Conservation (phyloP, 2,113 vertebrate species). For the Podarcis raffonei region DNA sequence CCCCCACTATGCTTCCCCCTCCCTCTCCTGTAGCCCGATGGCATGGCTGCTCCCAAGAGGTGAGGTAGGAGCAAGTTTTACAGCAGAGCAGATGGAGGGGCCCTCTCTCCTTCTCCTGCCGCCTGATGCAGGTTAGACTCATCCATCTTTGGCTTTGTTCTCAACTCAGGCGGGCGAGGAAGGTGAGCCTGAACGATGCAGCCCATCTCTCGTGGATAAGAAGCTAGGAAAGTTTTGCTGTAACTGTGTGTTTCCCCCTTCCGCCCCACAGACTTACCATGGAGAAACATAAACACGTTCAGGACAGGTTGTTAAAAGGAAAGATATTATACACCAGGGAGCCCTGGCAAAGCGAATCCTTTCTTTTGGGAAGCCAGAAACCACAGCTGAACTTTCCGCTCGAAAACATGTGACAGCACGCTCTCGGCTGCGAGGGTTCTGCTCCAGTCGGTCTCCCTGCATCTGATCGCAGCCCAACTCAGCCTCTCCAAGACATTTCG, state of each 20-base stretch:
- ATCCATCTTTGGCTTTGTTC: not conserved
- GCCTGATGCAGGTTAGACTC: not conserved
- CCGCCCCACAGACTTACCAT: not conserved
- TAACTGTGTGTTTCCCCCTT: too few species aligned
- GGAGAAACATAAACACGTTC: not conserved
- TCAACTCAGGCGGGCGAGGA: not conserved
- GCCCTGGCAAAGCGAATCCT: not conserved
- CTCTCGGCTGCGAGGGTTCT: not conserved
- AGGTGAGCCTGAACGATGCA: not conserved
- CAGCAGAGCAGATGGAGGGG: too few species aligned
- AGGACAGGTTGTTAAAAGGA: not conserved
- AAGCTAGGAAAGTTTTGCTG: not conserved
- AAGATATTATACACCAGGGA: not conserved
- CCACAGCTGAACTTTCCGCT: not conserved
- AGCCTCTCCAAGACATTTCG: not conserved
- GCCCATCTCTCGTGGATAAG: not conserved
- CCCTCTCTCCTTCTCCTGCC: not conserved
- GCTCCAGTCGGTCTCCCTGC: not conserved
- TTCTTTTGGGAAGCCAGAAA: not conserved
- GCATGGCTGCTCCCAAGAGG: too few species aligned
- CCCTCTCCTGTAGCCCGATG: too few species aligned
- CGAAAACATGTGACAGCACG: not conserved
- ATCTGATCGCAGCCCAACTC: not conserved
- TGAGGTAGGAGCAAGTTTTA: too few species aligned
- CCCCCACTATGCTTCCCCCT: too few species aligned